These are phyloP conservation scores for Aix galericulata DNA, from an alignment of 2,113 vertebrate species.

Conservation along the genomic window DNA sequence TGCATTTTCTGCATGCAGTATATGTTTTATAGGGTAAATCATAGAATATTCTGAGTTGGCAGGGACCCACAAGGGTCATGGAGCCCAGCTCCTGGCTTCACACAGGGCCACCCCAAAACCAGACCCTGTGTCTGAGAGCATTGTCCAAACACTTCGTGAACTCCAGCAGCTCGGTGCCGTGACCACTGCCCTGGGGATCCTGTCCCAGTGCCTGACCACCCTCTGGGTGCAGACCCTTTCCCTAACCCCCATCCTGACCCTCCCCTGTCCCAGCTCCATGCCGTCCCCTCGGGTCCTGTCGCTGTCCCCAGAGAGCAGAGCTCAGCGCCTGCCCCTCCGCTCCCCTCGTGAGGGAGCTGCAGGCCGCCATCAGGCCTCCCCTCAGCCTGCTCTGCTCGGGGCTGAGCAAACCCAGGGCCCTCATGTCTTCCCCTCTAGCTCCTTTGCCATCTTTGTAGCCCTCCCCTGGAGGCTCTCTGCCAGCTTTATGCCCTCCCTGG, in stretches of 20 bases:
- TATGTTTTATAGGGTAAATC: background rate
- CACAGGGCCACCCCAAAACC: background rate
- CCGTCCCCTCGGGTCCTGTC: background rate
- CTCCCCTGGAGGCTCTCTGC: background rate
- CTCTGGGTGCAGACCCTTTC: background rate
- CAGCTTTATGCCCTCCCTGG: background rate
- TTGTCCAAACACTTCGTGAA: background rate
- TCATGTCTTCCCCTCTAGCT: too few species aligned
- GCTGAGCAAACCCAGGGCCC: too few species aligned
- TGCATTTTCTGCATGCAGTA: background rate
- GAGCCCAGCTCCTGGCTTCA: background rate
- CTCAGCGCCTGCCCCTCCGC: background rate
- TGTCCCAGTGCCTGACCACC: background rate
- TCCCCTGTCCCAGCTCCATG: background rate
- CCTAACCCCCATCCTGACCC: background rate
- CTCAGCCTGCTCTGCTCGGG: background rate
- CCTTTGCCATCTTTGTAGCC: too few species aligned
- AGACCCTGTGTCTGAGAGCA: background rate
- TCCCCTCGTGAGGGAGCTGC: background rate
- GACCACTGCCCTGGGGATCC: background rate
- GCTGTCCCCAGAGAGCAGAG: background rate
- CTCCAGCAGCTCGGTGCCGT: rapidly evolving
- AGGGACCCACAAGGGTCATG: background rate
- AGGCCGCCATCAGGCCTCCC: background rate
- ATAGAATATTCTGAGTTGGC: background rate